A percentile compares a stretch with the other conserved stretches of the same genome.
Evolutionary conservation across 2,113 vertebrate genomes (phyloP).

Genomic region (Tenrec ecaudatus): DNA sequence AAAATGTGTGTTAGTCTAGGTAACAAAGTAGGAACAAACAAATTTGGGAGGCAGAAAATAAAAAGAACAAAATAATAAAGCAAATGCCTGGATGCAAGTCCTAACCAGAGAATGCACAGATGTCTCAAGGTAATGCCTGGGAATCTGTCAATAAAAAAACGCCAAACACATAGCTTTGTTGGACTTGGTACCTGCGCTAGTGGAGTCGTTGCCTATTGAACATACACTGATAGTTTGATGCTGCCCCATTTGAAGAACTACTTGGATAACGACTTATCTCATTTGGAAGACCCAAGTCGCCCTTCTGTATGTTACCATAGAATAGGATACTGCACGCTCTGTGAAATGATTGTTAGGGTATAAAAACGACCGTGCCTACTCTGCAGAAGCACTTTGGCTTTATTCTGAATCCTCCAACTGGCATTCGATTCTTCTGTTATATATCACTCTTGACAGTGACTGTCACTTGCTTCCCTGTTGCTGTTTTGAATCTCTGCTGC

Average conservation of each 20-base stretch:
- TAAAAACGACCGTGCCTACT: neutral
- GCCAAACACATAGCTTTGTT: neutral
- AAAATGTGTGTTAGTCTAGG: neutral
- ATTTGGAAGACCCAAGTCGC: neutral
- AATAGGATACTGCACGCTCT: neutral
- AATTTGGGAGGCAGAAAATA: neutral
- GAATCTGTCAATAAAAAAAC: neutral
- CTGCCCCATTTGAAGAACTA: neutral
- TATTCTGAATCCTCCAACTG: neutral
- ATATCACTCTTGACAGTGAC: neutral
- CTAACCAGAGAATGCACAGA: neutral
- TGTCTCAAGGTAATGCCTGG: neutral
- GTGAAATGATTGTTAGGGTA: neutral
- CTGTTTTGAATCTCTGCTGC: conserved; percentile 44
- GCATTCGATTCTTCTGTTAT: neutral
- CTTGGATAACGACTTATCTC: neutral
- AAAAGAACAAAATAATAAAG: neutral
- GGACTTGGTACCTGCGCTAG: neutral
- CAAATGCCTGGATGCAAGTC: neutral
- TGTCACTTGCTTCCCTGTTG: conserved; percentile 9
- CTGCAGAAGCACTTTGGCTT: neutral
- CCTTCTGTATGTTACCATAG: neutral
- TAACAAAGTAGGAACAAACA: neutral
- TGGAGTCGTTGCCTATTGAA: neutral
- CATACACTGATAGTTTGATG: neutral